Base-by-base conservation (phyloP, 1,140 invertebrate species). In the Sipha flava region DNA sequence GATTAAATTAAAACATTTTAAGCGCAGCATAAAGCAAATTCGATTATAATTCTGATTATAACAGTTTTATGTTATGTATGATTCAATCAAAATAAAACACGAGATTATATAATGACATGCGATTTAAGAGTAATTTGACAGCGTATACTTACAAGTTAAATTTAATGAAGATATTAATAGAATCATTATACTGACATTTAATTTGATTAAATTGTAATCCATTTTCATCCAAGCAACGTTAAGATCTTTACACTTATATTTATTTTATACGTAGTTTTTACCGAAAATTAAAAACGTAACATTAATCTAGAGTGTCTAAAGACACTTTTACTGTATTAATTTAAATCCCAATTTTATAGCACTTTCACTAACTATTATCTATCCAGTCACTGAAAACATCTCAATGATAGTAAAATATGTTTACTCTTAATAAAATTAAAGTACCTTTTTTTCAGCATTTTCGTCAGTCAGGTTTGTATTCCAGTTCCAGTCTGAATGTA, bases 391-490 rank as follows among this genome's bases (percentile, higher is more conserved):
- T n/a, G n/a, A n/a, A n/a, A n/a, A n/a, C n/a, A n/a, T n/a, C n/a
- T n/a, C n/a, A n/a, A n/a, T n/a, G n/a, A n/a, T n/a, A n/a, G n/a
- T n/a, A n/a, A n/a, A n/a, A n/a, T n/a, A n/a, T n/a, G n/a, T n/a
- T n/a, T n/a, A n/a, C n/a, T n/a, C n/a, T n/a, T n/a, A n/a, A n/a
- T n/a, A n/a, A 49, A 23, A 75, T 62, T 9, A n/a, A 85, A 0
- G 85, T 81, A 88, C 83, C 84, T 90, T 89, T 52, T 85, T 87
- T 43, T 88, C 87, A 12, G 91, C 87, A 84, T 92, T 93, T 49
- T 88, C 88, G 77, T 90, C 88, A 1, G 91, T 94, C 18, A 94
- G 88, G 83, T 94, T 92, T 0, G 92, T 91, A 1, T 88, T 89
- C 82, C 93, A 94, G 9, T 87, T 87, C 92, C 92, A 94, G 43